phyloP scores from a whole-genome alignment of 2,888 invertebrate species.

The Mesorhabditis spiculigera region DNA sequence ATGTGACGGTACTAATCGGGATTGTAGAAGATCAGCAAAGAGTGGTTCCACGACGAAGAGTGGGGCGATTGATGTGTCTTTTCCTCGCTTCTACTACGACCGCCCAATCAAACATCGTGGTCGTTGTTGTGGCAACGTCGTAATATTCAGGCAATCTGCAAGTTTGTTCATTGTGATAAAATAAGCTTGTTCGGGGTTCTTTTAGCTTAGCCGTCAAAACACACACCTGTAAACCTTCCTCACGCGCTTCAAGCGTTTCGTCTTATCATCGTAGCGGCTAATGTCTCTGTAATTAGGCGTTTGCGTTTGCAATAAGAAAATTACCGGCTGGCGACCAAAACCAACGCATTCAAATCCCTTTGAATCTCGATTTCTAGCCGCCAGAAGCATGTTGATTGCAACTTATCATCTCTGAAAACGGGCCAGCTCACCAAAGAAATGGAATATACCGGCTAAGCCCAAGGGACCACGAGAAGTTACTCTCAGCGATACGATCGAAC shows the following conservation, averaged over 20 bases:
- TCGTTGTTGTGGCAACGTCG: slow-evolving; percentile 46
- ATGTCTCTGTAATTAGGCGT: slow-evolving; percentile 39
- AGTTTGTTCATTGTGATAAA: neutral
- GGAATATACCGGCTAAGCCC: slow-evolving; percentile 24
- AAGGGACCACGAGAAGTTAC: slow-evolving; percentile 50
- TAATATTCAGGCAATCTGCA: slow-evolving; percentile 48
- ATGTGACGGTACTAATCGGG: too few relatives aligned
- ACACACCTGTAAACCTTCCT: slow-evolving; percentile 46
- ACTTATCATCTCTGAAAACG: slow-evolving; percentile 34
- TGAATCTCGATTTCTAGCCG: slow-evolving; percentile 50
- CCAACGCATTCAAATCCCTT: slow-evolving; percentile 45
- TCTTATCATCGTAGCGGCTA: slow-evolving; percentile 43
- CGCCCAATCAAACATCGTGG: slow-evolving; percentile 52
- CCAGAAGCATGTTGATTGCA: slow-evolving; percentile 52
- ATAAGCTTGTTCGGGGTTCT: neutral
- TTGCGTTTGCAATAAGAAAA: neutral
- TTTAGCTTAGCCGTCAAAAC: neutral
- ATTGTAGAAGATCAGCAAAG: neutral
- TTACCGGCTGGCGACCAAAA: slow-evolving; percentile 50
- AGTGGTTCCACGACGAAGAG: neutral
- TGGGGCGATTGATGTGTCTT: slow-evolving; percentile 25
- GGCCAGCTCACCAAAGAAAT: neutral
- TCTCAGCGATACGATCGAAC: slow-evolving; percentile 50
- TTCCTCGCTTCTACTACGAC: slow-evolving; percentile 46
- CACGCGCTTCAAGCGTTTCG: slow-evolving; percentile 50